Conservation (phyloP, 2,888 invertebrate genomes). For the Cacoxenus indagator region DNA sequence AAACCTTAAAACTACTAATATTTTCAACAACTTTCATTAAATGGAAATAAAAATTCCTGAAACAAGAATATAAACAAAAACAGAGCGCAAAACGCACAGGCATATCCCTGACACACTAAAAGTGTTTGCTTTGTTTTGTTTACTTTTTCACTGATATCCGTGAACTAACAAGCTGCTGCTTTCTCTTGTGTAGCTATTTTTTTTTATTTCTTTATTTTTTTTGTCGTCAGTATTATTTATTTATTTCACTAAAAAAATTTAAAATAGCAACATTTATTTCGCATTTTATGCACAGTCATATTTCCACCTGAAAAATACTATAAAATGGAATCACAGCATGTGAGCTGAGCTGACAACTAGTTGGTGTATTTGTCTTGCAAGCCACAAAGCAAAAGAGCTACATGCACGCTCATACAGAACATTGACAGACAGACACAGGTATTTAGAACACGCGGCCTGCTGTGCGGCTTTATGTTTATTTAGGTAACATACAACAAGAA, state of each 20-base stretch:
- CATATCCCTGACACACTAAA: constrained; percentile 5
- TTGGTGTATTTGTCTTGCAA: constrained; percentile 21
- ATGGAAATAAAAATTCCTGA: too few relatives aligned
- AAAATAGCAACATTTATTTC: constrained; percentile 40
- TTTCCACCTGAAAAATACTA: constrained; percentile 45
- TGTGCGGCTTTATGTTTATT: constrained; percentile 43
- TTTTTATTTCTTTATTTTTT: background rate
- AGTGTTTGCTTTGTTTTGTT: background rate
- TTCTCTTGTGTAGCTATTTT: background rate
- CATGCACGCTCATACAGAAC: background rate
- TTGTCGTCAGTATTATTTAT: constrained; percentile 10
- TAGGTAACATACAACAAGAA: constrained; percentile 42
- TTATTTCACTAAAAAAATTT: constrained; percentile 35
- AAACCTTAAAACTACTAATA: too few relatives aligned
- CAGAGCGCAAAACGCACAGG: too few relatives aligned
- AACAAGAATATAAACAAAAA: too few relatives aligned
- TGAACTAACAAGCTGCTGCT: background rate
- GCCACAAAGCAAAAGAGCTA: constrained; percentile 2
- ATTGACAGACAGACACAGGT: constrained; percentile 16
- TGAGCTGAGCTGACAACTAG: constrained; percentile 37
- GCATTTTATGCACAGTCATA: constrained; percentile 60
- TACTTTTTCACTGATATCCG: background rate
- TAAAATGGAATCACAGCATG: constrained; percentile 59
- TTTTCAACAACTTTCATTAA: too few relatives aligned
- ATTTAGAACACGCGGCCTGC: constrained; percentile 28